Conservation (phyloP, 2,113 vertebrate genomes). For the Thunnus maccoyii region DNA sequence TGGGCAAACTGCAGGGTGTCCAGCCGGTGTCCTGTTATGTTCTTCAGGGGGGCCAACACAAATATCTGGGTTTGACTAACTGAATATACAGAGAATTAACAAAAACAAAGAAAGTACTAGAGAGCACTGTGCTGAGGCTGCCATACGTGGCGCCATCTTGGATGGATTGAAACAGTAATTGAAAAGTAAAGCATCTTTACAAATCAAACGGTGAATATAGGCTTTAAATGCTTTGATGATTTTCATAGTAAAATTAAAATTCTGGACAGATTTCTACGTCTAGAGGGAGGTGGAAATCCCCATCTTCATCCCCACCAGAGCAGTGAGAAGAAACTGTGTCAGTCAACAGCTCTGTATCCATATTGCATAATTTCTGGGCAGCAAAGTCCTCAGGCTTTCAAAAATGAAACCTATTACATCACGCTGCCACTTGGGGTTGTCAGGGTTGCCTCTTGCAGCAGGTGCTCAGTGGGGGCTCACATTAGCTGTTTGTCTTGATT, state of each 20-base stretch:
- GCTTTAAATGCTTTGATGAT: neutral
- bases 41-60: no score
- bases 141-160: no score
- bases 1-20: no score
- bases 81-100: no score
- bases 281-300: no score
- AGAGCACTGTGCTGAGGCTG: no score
- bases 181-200: no score
- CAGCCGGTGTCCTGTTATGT: no score
- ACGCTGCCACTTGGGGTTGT: neutral
- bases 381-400: conserved; percentile 2
- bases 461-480: neutral
- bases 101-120: no score
- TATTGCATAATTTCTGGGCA: conserved; percentile 26
- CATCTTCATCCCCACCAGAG: neutral
- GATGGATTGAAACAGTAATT: no score
- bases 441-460: neutral
- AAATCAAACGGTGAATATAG: no score
- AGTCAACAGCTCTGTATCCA: neutral
- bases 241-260: neutral
- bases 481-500: neutral
- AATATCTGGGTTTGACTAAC: no score
- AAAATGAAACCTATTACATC: conserved; percentile 19
- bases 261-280: neutral
- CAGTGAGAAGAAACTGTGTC: conserved; percentile 12